Evolutionary conservation across 2,888 invertebrate species (phyloP), one percentile per base, ranked within the genome.

Genomic region (Campoplex nolae): DNA sequence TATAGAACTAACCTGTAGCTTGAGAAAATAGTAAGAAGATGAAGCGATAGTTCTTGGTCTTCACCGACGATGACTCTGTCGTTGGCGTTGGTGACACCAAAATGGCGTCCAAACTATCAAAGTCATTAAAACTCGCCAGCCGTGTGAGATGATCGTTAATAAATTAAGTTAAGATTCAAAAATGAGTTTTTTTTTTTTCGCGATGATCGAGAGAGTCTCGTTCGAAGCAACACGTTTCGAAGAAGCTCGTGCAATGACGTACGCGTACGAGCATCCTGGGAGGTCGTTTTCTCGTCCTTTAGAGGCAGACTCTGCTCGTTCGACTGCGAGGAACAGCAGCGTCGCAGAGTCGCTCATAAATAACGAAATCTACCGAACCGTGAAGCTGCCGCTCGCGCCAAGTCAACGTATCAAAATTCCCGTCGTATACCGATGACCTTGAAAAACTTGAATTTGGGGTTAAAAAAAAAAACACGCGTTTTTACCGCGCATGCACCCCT

Each of bases 401-500:
- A 32, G 16, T 32, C 16, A 1, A 32, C 62, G 23, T 32, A 62
- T 32, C 32, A 16, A 32, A 58, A 62, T 32, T 28, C 32, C 32
- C 71, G 32, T 35, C 23, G 0, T 71, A 71, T 32, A 51, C 51
- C 9, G 32, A 35, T 35, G 56, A 42, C 74, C 74, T 74, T 74
- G 56, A 56, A 74, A 56, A 56, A 42, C 38, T 38, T 74, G 74
- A 56, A 56, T 74, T 74, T 74, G 7, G 6, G 23, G 51, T 9
- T 23, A 23, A 32, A 74, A 56, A 74, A 51, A 74, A 23, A n/a
- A n/a, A n/a, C n/a, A n/a, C 16, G 56, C 23, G 23, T 23, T 38
- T 74, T 38, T n/a, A 13, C 18, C 8, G 74, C 74, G 74, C 56
- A 74, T 74, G 74, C 38, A 56, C 56, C 54, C 54, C 23, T 35